A percentile compares a stretch with the other conserved stretches of the same genome.
phyloP scores from a whole-genome alignment of 2,113 vertebrate genomes.

The Oncorhynchus masou region DNA sequence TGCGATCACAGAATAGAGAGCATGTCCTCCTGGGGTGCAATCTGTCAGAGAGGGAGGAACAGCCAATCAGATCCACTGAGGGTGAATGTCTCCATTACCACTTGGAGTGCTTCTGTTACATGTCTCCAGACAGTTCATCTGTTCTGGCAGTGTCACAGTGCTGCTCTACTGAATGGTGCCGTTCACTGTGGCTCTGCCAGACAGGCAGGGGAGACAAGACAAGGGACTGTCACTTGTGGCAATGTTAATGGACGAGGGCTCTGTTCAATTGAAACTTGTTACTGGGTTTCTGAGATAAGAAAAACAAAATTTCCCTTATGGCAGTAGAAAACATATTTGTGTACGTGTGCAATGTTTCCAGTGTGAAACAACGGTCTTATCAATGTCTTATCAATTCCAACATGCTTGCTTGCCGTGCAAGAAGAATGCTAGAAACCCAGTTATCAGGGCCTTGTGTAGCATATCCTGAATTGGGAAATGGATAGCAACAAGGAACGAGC shows the following conservation, averaged over 20 bases:
- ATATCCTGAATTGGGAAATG: background rate
- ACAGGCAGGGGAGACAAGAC: background rate
- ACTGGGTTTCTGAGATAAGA: too few species aligned
- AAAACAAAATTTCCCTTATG: background rate
- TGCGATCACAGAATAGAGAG: conserved; percentile 13
- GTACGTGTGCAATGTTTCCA: background rate
- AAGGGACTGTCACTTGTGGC: background rate
- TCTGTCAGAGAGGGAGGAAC: conserved; percentile 24
- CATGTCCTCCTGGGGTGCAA: conserved; percentile 21
- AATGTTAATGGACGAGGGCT: background rate
- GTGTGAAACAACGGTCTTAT: background rate
- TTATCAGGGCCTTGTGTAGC: too few species aligned
- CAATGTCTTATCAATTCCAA: background rate
- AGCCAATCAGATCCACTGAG: background rate
- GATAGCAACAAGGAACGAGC: background rate
- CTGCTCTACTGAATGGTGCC: background rate
- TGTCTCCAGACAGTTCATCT: background rate
- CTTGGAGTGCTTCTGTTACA: background rate
- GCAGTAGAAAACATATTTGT: background rate
- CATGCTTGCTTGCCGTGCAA: background rate
- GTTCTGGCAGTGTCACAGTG: background rate
- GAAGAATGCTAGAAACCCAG: too few species aligned
- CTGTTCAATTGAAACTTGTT: background rate
- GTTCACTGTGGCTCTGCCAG: background rate
- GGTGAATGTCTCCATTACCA: conserved; percentile 37